Evolutionary conservation across 2,888 invertebrate genomes (phyloP).

Genomic region (Agrotis puta): DNA sequence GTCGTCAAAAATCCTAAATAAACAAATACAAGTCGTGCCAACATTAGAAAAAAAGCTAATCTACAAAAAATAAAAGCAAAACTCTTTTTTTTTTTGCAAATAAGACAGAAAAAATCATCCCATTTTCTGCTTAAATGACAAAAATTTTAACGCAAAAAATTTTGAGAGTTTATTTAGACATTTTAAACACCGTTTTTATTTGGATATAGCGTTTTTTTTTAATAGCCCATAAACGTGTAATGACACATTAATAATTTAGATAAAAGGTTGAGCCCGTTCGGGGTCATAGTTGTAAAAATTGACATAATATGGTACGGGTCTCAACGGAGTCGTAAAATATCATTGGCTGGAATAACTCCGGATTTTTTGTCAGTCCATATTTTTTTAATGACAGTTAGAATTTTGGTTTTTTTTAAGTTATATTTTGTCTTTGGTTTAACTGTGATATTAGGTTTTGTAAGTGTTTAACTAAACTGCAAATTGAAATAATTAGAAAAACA

Average conservation of each 20-base stretch:
- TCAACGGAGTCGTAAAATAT: constrained; percentile 71
- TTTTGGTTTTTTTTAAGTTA: constrained; percentile 12
- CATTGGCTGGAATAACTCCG: constrained; percentile 72
- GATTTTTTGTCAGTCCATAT: constrained; percentile 64
- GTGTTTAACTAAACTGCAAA: no score
- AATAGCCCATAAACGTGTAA: constrained; percentile 74
- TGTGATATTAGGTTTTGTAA: neutral
- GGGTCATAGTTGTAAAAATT: constrained; percentile 79
- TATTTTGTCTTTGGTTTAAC: neutral
- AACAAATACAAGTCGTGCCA: constrained; percentile 19
- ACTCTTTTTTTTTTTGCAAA: constrained; percentile 20
- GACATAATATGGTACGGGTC: constrained; percentile 75
- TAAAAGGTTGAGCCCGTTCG: constrained; percentile 73
- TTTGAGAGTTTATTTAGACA: constrained; percentile 41
- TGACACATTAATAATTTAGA: constrained; percentile 78
- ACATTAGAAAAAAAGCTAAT: constrained; percentile 46
- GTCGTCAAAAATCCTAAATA: constrained; percentile 22
- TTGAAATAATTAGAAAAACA: no score
- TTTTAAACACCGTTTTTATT: constrained; percentile 48
- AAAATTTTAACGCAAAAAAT: constrained; percentile 27
- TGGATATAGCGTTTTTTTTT: constrained; percentile 60
- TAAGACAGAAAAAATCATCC: constrained; percentile 7
- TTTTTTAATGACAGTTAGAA: constrained; percentile 60
- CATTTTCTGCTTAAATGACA: constrained; percentile 6
- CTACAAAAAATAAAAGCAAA: constrained; percentile 27